Evolutionary conservation across 1,140 invertebrate genomes (phyloP).

Genomic region (Drosophila navojoa): DNA sequence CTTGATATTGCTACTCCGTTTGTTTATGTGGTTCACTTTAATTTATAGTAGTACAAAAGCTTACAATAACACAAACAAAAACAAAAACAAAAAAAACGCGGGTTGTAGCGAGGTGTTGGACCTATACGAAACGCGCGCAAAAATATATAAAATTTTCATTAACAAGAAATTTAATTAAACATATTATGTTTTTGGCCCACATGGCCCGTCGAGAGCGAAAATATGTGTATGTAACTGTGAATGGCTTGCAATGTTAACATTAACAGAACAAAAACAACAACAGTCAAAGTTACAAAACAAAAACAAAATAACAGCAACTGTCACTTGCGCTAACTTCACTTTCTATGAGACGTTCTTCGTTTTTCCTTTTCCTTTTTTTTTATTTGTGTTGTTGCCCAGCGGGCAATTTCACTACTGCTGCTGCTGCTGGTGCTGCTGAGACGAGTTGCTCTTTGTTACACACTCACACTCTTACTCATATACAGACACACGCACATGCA

Average conservation of each 20-base stretch:
- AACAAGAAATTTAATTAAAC: constrained; percentile 3
- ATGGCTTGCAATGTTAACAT: constrained; percentile 15
- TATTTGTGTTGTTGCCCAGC: constrained; percentile 28
- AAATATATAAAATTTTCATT: constrained; percentile 3
- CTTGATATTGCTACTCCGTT: neutral
- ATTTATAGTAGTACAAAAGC: constrained; percentile 1
- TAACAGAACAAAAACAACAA: constrained; percentile 4
- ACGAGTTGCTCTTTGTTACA: constrained; percentile 51
- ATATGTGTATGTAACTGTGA: constrained; percentile 2
- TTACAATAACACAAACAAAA: neutral
- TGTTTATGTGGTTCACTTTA: constrained; percentile 2
- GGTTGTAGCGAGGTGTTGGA: neutral
- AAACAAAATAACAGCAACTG: neutral
- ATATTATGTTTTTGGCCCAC: constrained; percentile 3
- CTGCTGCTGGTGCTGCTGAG: constrained; percentile 4
- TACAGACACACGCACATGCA: neutral
- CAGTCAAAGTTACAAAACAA: neutral
- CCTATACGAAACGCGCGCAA: constrained; percentile 57
- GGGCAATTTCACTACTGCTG: constrained; percentile 29
- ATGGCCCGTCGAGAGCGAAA: constrained; percentile 19
- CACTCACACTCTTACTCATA: neutral
- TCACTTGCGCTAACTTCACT: constrained; percentile 61
- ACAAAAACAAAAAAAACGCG: constrained; percentile 6
- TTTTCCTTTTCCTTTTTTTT: constrained; percentile 70
- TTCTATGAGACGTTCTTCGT: constrained; percentile 70